Percentiles rank a stretch among this genome's conserved stretches.
Evolutionary conservation across 1,140 invertebrate genomes (phyloP).

Genomic region (Neotoxoptera formosana): DNA sequence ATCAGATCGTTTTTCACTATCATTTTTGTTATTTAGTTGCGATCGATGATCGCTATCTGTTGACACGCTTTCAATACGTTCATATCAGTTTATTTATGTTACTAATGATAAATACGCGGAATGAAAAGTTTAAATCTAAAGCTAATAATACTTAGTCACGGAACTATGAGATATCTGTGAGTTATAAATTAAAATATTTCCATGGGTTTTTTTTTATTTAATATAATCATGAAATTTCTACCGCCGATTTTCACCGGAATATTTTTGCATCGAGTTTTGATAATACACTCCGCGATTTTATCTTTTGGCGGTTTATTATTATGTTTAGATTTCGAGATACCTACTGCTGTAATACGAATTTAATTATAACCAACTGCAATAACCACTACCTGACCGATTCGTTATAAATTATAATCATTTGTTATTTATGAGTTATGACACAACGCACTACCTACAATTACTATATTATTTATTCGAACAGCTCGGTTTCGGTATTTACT

Average conservation of each 20-base stretch:
- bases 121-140: background rate
- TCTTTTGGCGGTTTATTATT: conserved; percentile 3
- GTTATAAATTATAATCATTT: background rate
- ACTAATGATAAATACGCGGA: background rate
- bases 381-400: background rate
- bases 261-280: background rate
- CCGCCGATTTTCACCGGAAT: background rate
- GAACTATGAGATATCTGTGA: background rate
- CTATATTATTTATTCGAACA: conserved; percentile 11
- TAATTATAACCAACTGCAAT: background rate
- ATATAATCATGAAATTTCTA: background rate
- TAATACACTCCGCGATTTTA: background rate
- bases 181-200: conserved; percentile 1
- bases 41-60: background rate
- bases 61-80: background rate
- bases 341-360: background rate
- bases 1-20: conserved; percentile 8
- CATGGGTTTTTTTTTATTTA: conserved; percentile 1
- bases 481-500: background rate
- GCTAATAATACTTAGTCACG: conserved; percentile 1
- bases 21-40: background rate
- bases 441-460: background rate
- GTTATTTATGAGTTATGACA: conserved; percentile 4
- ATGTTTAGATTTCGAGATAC: background rate
- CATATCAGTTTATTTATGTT: conserved; percentile 9